A percentile compares a stretch with the other conserved stretches of the same genome.
Evolutionary conservation across 2,113 vertebrate genomes (phyloP).

Genomic region (Marmota flaviventris): DNA sequence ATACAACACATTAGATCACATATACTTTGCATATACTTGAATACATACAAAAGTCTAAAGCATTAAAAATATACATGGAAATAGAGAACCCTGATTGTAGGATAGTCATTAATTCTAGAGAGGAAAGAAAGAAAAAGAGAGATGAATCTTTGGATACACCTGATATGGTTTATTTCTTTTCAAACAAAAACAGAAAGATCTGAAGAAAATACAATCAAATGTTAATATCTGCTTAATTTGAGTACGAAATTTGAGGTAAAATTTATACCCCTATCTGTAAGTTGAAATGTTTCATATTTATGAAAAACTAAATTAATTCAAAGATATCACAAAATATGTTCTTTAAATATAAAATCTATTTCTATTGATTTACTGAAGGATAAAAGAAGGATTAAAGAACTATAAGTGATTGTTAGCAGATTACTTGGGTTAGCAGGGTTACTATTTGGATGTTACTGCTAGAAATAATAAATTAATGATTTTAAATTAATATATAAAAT

Average conservation of each 20-base stretch:
- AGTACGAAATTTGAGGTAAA: not conserved
- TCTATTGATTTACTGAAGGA: not conserved
- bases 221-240: constrained; percentile 4
- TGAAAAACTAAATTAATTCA: not conserved
- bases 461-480: not conserved
- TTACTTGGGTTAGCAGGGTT: not conserved
- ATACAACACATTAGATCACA: not conserved
- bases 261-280: not conserved
- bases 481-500: not conserved
- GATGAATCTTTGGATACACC: not conserved
- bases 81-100: not conserved
- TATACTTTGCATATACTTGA: not conserved
- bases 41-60: not conserved
- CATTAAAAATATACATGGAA: constrained; percentile 9
- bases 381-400: not conserved
- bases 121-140: not conserved
- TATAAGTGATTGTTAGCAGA: not conserved
- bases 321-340: not conserved
- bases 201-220: constrained; percentile 10
- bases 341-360: not conserved
- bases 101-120: not conserved
- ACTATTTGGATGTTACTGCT: not conserved
- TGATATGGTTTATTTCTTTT: constrained; percentile 16
- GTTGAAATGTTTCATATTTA: not conserved
- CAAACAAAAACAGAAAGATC: not conserved